Evolutionary conservation across 2,888 invertebrate species (phyloP), one percentile per base, ranked within the genome.

Genomic region (Rhabditoides inermis): DNA sequence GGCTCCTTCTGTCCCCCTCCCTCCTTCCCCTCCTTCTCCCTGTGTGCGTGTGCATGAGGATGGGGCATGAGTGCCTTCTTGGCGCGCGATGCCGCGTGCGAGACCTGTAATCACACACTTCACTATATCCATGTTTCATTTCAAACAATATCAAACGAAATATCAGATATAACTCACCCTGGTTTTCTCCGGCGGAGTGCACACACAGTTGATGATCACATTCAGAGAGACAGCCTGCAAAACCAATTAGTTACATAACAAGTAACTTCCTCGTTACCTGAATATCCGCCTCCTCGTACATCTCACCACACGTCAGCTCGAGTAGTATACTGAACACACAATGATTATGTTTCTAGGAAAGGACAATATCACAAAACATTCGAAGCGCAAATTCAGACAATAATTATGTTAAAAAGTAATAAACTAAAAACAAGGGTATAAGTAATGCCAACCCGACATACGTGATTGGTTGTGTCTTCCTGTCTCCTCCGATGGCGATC

Each of bases 161-260:
- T 26, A 20, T 41, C 4, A n/a, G 18, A 26, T 15, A 27, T 23
- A 23, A 12, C 23, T 25, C 3, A 46, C 41, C 40, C 42, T 48
- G 20, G 12, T 58, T 44, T 53, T 36, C 3, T 57, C 47, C 3
- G 30, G 22, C 15, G 59, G 62, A 20, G 54, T 57, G 49, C 60
- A 62, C 18, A 92, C 88, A 78, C 90, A 91, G 79, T 91, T 91
- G 49, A 90, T 88, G 52, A 95, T 83, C 22, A 90, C 88, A 65
- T 87, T 84, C 1, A 95, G 81, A 0, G 94, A 91, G 0, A n/a
- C n/a, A n/a, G n/a, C n/a, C n/a, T n/a, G n/a, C n/a, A n/a, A n/a
- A n/a, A n/a, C n/a, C n/a, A n/a, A n/a, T n/a, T n/a, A n/a, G n/a
- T n/a, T n/a, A n/a, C n/a, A n/a, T n/a, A n/a, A n/a, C n/a, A n/a